These are phyloP conservation scores for Esox lucius DNA, from an alignment of 2,797 vertebrate genomes.

Conservation along the genomic window DNA sequence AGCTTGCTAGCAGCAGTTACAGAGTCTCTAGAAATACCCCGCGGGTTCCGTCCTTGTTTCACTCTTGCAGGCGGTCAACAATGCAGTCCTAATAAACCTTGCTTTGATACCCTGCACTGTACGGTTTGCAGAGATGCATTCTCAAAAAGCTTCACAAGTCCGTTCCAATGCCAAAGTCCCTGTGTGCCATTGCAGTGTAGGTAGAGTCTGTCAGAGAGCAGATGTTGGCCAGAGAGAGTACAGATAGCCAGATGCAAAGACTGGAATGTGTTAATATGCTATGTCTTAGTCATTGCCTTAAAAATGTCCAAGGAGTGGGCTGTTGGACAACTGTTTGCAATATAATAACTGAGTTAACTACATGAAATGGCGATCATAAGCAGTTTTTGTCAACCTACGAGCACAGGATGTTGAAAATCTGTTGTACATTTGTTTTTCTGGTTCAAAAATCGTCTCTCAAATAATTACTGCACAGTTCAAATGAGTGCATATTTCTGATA, in stretches of 20 bases:
- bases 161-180: background rate
- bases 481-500: background rate
- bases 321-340: background rate
- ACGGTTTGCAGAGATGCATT: background rate
- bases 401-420: no score
- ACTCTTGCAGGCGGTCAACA: background rate
- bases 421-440: no score
- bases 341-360: background rate
- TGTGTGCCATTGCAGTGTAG: background rate
- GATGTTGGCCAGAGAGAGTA: background rate
- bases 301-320: no score
- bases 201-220: background rate
- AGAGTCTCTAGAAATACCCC: constrained; percentile 13
- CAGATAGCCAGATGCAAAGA: background rate
- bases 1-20: no score
- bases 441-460: no score
- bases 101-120: background rate
- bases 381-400: background rate
- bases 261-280: background rate
- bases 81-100: background rate
- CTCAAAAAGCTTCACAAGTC: background rate
- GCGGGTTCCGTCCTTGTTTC: background rate
- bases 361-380: background rate
- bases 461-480: no score
- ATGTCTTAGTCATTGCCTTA: background rate